A percentile compares a stretch with the other conserved stretches of the same genome.
phyloP scores from a whole-genome alignment of 2,888 invertebrate genomes.

The Prenolepis imparis region DNA sequence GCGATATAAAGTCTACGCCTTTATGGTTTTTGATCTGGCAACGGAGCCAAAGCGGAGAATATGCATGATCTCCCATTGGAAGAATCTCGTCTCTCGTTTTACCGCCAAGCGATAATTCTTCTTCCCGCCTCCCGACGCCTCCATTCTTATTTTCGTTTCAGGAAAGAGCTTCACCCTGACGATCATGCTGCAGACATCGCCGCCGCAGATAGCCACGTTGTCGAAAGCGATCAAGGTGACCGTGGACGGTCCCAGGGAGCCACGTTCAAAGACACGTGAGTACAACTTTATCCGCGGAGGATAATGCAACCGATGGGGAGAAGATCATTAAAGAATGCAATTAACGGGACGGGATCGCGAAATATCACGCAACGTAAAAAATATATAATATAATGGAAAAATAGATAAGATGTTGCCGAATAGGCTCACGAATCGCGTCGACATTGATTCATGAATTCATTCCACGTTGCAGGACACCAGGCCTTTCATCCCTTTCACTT shows the following conservation, averaged over 20 bases:
- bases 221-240: constrained; percentile 85
- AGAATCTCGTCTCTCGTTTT: constrained; percentile 53
- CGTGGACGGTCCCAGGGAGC: constrained; percentile 84
- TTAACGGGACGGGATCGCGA: neutral
- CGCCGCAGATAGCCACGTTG: constrained; percentile 84
- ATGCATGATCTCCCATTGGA: constrained; percentile 46
- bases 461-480: constrained; percentile 89
- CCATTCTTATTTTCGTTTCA: constrained; percentile 64
- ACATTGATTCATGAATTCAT: constrained; percentile 38
- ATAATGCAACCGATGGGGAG: constrained; percentile 55
- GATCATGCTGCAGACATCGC: constrained; percentile 85
- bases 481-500: constrained; percentile 96
- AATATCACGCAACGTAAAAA: neutral
- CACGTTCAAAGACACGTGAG: constrained; percentile 85
- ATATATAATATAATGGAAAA: neutral
- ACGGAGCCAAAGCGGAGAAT: constrained; percentile 19
- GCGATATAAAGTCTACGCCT: constrained; percentile 69
- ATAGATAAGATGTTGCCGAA: neutral
- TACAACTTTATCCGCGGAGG: constrained; percentile 68
- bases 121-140: neutral
- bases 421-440: neutral
- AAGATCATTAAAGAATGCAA: neutral
- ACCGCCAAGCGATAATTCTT: constrained; percentile 73
- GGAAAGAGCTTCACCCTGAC: constrained; percentile 85
- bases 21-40: constrained; percentile 81